phyloP scores from a whole-genome alignment of 2,113 vertebrate genomes.

The Platycercus adscitus region DNA sequence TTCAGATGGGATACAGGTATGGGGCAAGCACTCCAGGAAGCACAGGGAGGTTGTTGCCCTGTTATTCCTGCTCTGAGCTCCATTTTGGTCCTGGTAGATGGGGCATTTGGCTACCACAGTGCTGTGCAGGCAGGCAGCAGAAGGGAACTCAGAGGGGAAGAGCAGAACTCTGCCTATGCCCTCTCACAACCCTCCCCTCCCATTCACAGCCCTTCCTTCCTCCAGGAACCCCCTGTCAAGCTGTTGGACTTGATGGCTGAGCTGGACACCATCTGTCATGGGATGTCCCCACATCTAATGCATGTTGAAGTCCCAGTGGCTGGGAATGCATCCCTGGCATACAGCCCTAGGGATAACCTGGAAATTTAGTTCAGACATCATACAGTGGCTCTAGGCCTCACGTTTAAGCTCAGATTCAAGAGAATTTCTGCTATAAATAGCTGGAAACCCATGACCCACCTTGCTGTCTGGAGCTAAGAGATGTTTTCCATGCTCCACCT shows the following conservation, averaged over 20 bases:
- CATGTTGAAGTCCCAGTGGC: not conserved
- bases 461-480: constrained; percentile 21
- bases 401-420: not conserved
- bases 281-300: not conserved
- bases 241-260: not conserved
- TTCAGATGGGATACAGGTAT: not conserved
- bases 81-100: not conserved
- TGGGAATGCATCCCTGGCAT: not conserved
- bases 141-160: not conserved
- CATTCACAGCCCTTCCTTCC: not conserved
- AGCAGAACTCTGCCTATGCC: not conserved
- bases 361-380: not conserved
- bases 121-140: not conserved
- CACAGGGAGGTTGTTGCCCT: not conserved
- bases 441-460: not conserved
- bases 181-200: not conserved
- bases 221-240: not conserved
- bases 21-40: not conserved
- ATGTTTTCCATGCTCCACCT: constrained; percentile 39
- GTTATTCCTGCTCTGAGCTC: not conserved
- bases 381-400: not conserved
- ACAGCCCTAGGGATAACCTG: not conserved
- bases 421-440: constrained; percentile 9
- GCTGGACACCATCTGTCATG: accelerated
- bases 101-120: not conserved